Evolutionary conservation across 2,113 vertebrate genomes (phyloP).

Genomic region (Baryphthengus martii): DNA sequence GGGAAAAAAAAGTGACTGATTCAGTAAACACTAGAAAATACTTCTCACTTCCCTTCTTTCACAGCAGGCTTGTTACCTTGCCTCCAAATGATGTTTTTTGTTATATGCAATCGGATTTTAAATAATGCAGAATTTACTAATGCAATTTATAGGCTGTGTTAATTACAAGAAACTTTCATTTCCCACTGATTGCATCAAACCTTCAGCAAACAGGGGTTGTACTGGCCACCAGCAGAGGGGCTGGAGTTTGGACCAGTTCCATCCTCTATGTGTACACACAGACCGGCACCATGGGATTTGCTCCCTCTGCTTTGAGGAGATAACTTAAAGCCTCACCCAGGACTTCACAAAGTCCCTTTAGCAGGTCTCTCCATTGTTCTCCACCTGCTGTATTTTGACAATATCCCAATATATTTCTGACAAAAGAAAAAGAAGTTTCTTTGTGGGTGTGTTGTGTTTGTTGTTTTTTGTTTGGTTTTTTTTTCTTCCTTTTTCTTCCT

Average conservation of each 20-base stretch:
- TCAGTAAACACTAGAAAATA: constrained; percentile 5
- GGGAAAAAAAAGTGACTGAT: neutral
- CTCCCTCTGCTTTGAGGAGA: neutral
- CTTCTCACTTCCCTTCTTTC: neutral
- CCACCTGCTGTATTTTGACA: neutral
- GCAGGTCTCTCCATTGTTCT: neutral
- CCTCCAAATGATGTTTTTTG: neutral
- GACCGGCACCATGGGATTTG: neutral
- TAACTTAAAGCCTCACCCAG: neutral
- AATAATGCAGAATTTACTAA: neutral
- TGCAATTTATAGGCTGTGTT: neutral
- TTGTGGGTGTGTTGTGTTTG: rapidly evolving
- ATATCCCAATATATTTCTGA: neutral
- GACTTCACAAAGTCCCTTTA: neutral
- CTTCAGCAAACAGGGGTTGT: neutral
- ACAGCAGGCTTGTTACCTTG: neutral
- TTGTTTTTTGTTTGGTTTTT: rapidly evolving
- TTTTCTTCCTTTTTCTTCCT: neutral
- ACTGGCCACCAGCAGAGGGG: neutral
- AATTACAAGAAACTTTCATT: neutral
- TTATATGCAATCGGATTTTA: neutral
- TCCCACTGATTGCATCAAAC: neutral
- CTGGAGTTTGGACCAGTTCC: neutral
- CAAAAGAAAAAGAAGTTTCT: neutral
- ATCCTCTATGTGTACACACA: rapidly evolving